These are phyloP conservation scores for Leucophenga varia DNA, from an alignment of 1,140 invertebrate species.

Conservation along the genomic window DNA sequence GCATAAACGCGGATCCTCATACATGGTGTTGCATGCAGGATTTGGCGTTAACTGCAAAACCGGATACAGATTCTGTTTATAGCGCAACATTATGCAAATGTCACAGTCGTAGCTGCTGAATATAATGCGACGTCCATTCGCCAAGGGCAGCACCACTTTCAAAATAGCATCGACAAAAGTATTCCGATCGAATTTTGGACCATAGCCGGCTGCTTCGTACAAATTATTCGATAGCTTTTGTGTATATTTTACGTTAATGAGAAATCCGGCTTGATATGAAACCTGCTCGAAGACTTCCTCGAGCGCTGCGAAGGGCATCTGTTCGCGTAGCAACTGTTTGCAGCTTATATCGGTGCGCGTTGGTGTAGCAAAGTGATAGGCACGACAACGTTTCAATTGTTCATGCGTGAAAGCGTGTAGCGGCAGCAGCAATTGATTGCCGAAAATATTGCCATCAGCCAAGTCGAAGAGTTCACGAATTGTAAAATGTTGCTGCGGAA, in stretches of 20 bases:
- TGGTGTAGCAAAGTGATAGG: too few species aligned
- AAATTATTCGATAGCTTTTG: slow-evolving; percentile 79
- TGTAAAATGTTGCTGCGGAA: background rate
- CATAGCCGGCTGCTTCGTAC: slow-evolving; percentile 63
- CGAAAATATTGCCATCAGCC: too few species aligned
- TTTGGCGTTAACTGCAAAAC: slow-evolving; percentile 84
- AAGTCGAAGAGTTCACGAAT: background rate
- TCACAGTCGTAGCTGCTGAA: slow-evolving; percentile 93
- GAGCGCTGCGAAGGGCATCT: slow-evolving; percentile 85
- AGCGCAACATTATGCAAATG: slow-evolving; percentile 81
- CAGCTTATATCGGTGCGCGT: background rate
- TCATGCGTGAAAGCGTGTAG: background rate
- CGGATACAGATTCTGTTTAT: slow-evolving; percentile 92
- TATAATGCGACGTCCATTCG: slow-evolving; percentile 74
- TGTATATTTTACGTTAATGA: slow-evolving; percentile 93
- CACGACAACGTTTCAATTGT: too few species aligned
- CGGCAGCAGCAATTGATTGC: background rate
- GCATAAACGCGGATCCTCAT: too few species aligned
- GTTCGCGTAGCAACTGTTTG: slow-evolving; percentile 62
- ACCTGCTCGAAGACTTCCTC: slow-evolving; percentile 72
- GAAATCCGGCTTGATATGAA: slow-evolving; percentile 81
- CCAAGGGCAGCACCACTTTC: slow-evolving; percentile 73
- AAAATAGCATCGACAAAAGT: slow-evolving; percentile 77
- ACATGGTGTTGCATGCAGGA: too few species aligned
- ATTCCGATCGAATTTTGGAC: slow-evolving; percentile 78